Conservation (phyloP, 2,888 invertebrate genomes). For the Agriotes lineatus region DNA sequence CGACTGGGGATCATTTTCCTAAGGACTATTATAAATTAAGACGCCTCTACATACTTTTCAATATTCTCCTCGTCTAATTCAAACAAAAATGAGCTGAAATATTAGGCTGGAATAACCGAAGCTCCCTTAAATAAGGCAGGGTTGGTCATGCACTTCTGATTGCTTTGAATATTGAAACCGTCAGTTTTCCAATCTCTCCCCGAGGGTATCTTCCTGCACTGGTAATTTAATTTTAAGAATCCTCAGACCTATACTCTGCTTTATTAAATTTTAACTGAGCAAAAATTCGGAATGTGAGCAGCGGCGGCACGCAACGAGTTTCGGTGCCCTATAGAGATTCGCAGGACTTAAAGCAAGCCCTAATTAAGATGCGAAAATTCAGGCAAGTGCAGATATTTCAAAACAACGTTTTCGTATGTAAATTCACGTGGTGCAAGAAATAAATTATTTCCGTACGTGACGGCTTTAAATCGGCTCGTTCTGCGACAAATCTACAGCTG, state of each 20-base stretch:
- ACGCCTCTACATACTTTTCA: too few relatives aligned
- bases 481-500: too few relatives aligned
- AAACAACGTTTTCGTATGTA: not conserved
- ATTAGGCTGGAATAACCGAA: too few relatives aligned
- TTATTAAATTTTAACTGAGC: conserved; percentile 12
- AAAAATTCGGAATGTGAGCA: not conserved
- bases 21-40: too few relatives aligned
- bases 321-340: not conserved
- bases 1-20: too few relatives aligned
- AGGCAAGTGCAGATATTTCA: not conserved
- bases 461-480: not conserved
- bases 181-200: not conserved
- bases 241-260: not conserved
- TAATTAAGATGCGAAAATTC: conserved; percentile 1
- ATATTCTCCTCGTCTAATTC: too few relatives aligned
- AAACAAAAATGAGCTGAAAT: too few relatives aligned
- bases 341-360: not conserved
- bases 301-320: not conserved
- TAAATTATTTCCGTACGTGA: conserved; percentile 6
- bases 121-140: too few relatives aligned
- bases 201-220: not conserved
- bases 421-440: not conserved
- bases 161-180: not conserved
- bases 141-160: not conserved
- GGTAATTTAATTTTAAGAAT: conserved; percentile 17